Percentiles rank a stretch among this genome's conserved stretches.
Conservation (phyloP, 2,797 vertebrate genomes). For the Otolemur crassicaudatus region DNA sequence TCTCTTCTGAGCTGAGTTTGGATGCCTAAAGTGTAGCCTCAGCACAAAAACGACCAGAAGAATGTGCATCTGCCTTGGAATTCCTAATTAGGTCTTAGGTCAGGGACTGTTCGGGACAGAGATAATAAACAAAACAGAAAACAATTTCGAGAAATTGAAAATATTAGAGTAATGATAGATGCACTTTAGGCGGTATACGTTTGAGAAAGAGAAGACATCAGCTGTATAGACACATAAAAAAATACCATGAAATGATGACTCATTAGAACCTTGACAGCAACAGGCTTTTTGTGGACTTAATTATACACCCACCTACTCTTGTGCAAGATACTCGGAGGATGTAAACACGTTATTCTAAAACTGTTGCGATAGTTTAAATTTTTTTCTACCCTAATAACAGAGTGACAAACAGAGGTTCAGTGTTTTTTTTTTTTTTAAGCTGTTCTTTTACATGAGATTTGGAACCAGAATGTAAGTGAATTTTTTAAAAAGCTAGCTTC, state of each 20-base stretch:
- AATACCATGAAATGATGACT: background rate
- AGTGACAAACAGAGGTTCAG: slow-evolving; percentile 2
- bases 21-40: slow-evolving; percentile 69
- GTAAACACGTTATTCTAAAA: slow-evolving; percentile 30
- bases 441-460: slow-evolving; percentile 56
- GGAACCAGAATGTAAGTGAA: slow-evolving; percentile 54
- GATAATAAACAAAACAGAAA: slow-evolving; percentile 72
- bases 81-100: slow-evolving; percentile 45
- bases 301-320: background rate
- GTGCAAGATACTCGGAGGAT: background rate
- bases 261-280: background rate
- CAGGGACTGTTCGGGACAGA: slow-evolving; percentile 57
- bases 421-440: background rate
- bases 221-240: slow-evolving; percentile 21
- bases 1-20: slow-evolving; percentile 71
- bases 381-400: slow-evolving; percentile 27
- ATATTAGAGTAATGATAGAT: slow-evolving; percentile 51
- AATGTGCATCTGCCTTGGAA: slow-evolving; percentile 70
- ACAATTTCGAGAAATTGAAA: slow-evolving; percentile 60
- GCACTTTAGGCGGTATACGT: background rate
- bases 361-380: background rate
- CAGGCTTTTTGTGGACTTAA: background rate
- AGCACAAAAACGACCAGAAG: slow-evolving; percentile 67
- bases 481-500: slow-evolving; percentile 56
- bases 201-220: slow-evolving; percentile 42